A percentile compares a stretch with the other conserved stretches of the same genome.
Evolutionary conservation across 2,113 vertebrate species (phyloP).

Genomic region (Cinclus mexicanus): DNA sequence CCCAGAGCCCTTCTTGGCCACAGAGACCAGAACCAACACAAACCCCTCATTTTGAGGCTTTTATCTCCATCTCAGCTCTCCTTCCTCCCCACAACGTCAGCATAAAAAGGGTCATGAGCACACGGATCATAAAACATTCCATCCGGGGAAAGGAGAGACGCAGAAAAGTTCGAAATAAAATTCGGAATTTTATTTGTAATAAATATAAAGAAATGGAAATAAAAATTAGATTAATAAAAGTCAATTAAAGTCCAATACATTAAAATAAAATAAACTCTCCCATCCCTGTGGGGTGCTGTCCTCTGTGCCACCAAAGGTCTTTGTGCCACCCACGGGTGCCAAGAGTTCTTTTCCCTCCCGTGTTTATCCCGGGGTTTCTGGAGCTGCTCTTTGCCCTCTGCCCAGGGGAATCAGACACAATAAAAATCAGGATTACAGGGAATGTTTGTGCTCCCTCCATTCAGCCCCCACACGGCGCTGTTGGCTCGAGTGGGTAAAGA

Average conservation of each 20-base stretch:
- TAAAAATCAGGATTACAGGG: not conserved
- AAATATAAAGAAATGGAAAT: no score
- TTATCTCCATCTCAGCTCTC: no score
- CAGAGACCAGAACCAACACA: not conserved
- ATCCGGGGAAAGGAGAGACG: no score
- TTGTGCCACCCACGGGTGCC: not conserved
- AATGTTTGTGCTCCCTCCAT: not conserved
- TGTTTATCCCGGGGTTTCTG: not conserved
- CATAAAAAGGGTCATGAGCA: no score
- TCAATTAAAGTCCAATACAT: no score
- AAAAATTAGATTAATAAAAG: not conserved
- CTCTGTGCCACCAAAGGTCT: no score
- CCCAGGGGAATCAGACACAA: not conserved
- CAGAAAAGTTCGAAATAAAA: no score
- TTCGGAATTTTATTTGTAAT: no score
- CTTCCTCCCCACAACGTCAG: no score
- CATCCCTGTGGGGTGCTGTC: no score
- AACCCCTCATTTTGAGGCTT: not conserved
- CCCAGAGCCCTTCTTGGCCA: no score
- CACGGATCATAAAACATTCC: no score
- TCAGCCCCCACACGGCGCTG: not conserved
- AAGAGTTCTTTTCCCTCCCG: not conserved
- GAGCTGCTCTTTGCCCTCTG: not conserved
- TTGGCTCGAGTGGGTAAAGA: not conserved
- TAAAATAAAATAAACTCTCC: fast-evolving